Evolutionary conservation across 1,140 invertebrate genomes (phyloP).

Genomic region (Drosophila punjabiensis): DNA sequence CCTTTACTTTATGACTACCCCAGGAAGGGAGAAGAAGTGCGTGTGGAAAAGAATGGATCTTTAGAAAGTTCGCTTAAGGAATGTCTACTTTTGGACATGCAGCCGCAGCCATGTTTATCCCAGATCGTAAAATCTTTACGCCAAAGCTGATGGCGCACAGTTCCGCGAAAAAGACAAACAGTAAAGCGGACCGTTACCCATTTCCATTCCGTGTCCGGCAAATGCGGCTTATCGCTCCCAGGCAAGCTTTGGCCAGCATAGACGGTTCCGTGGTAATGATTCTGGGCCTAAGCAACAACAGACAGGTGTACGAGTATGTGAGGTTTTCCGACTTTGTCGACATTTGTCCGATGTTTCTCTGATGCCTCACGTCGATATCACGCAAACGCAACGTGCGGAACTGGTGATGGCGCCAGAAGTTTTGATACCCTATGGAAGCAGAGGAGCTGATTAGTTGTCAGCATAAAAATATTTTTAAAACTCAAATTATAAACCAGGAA

Average conservation of each 20-base stretch:
- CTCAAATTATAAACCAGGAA: too few relatives aligned
- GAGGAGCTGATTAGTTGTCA: background rate
- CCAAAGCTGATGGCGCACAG: slow-evolving; percentile 21
- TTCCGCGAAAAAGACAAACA: slow-evolving; percentile 29
- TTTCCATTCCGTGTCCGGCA: background rate
- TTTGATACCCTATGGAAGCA: slow-evolving; percentile 23
- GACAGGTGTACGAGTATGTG: slow-evolving; percentile 19
- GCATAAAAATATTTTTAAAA: background rate
- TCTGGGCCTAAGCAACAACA: background rate
- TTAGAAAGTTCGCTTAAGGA: slow-evolving; percentile 6
- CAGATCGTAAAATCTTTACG: slow-evolving; percentile 49
- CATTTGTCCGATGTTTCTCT: slow-evolving; percentile 4
- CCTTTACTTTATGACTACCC: slow-evolving; percentile 15
- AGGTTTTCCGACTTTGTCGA: background rate
- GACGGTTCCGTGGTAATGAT: slow-evolving; percentile 12
- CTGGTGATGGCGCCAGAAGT: background rate
- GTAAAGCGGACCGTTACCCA: slow-evolving; percentile 20
- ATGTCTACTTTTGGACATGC: slow-evolving; percentile 30
- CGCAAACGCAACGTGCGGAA: slow-evolving; percentile 16
- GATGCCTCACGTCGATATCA: slow-evolving; percentile 24
- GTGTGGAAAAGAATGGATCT: background rate
- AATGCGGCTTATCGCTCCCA: slow-evolving; percentile 30
- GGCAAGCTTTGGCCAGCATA: slow-evolving; percentile 16
- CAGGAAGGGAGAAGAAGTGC: background rate
- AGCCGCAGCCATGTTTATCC: slow-evolving; percentile 15